Percentiles rank a stretch among this genome's conserved stretches.
Evolutionary conservation across 1,140 invertebrate species (phyloP).

Genomic region (Zophobas atratus): DNA sequence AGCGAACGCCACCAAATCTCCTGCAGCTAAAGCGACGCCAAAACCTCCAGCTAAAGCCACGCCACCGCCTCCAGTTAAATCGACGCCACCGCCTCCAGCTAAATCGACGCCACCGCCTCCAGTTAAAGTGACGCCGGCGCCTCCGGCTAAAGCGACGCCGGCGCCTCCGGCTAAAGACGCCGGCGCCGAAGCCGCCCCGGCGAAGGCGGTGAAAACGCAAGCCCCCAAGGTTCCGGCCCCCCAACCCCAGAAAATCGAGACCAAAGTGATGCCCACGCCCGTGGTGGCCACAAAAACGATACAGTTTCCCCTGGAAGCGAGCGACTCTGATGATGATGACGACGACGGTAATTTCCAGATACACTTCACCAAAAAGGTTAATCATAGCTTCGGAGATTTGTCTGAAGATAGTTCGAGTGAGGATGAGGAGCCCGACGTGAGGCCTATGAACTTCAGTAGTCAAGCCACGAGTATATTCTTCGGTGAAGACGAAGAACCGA

Average conservation of each 20-base stretch:
- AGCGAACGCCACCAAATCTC: too few relatives aligned
- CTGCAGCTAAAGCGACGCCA: background rate
- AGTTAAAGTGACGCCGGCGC: too few relatives aligned
- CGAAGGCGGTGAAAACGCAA: background rate
- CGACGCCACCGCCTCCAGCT: too few relatives aligned
- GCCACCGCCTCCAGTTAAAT: too few relatives aligned
- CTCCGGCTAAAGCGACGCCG: background rate
- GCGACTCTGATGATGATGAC: slow-evolving; percentile 11
- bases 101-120: too few relatives aligned
- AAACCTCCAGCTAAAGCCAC: background rate
- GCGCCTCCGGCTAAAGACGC: background rate
- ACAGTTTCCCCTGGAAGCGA: background rate
- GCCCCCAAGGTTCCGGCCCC: background rate
- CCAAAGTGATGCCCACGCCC: background rate
- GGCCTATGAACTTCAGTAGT: slow-evolving; percentile 55
- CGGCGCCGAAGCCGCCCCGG: background rate
- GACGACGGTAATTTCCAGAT: slow-evolving; percentile 49
- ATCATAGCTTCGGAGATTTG: slow-evolving; percentile 58
- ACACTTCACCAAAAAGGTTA: slow-evolving; percentile 60
- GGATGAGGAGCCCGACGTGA: slow-evolving; percentile 18
- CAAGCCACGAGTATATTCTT: slow-evolving; percentile 64
- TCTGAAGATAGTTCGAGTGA: slow-evolving; percentile 25
- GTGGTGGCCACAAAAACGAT: background rate
- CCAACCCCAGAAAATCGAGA: background rate
- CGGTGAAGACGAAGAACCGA: slow-evolving; percentile 50